A percentile compares a stretch with the other conserved stretches of the same genome.
Evolutionary conservation across 2,888 invertebrate species (phyloP).

Genomic region (Chloroclysta siterata): DNA sequence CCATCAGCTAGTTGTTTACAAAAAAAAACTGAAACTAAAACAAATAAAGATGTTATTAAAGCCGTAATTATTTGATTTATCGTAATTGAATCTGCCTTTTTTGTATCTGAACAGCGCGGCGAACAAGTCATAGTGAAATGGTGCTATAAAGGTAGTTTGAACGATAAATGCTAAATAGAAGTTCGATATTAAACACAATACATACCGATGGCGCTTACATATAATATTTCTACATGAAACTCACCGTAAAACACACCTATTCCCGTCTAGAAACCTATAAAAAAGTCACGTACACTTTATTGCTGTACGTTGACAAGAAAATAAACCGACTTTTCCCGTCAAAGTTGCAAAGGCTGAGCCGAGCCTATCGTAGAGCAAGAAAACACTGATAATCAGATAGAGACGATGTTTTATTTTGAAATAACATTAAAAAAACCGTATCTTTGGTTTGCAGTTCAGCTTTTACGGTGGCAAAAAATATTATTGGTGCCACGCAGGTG

Average conservation of each 20-base stretch:
- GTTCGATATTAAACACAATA: not conserved
- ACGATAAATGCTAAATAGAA: not conserved
- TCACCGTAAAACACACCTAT: conserved; percentile 2
- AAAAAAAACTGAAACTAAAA: no score
- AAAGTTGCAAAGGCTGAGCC: conserved; percentile 38
- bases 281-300: conserved; percentile 42
- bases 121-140: no score
- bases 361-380: conserved; percentile 13
- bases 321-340: conserved; percentile 40
- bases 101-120: no score
- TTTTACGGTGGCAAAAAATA: no score
- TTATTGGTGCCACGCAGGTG: no score
- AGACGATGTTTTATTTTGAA: not conserved
- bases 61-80: no score
- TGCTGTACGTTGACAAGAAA: conserved; percentile 38
- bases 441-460: no score
- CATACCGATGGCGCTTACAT: not conserved
- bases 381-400: conserved; percentile 7
- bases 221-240: conserved; percentile 11
- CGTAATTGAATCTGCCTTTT: no score
- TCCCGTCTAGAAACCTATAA: conserved; percentile 32
- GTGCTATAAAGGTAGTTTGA: not conserved
- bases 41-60: no score
- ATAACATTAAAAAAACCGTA: not conserved
- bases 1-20: no score